These are phyloP conservation scores for Caerostris extrusa DNA, from an alignment of 1,140 invertebrate species.

Conservation along the genomic window DNA sequence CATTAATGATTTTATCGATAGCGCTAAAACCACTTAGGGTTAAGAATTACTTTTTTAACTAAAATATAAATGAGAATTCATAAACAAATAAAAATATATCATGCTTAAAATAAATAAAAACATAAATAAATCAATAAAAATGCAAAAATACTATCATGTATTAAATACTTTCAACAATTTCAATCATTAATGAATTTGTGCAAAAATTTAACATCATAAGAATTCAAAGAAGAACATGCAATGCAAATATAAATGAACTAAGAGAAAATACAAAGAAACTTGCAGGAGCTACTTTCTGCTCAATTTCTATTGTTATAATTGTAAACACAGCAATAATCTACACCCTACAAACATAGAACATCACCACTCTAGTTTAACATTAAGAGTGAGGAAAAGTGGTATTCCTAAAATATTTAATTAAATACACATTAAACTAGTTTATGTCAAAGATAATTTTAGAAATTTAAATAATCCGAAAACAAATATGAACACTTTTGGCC, in stretches of 20 bases:
- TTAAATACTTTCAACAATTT: no score
- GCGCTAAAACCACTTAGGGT: no score
- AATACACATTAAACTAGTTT: no score
- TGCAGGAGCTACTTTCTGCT: not conserved
- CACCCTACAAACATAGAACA: not conserved
- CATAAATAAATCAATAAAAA: not conserved
- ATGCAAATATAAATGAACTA: not conserved
- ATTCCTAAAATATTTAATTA: not conserved
- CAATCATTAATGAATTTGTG: not conserved
- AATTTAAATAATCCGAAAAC: no score
- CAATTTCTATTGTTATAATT: not conserved
- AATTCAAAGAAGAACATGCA: not conserved
- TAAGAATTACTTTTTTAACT: no score
- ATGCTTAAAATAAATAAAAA: not conserved
- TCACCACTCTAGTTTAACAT: slow-evolving; percentile 43
- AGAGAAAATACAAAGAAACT: not conserved
- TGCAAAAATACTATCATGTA: not conserved
- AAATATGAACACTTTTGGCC: no score
- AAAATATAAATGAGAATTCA: no score
- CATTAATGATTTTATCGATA: no score
- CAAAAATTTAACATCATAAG: not conserved
- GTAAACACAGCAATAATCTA: slow-evolving; percentile 8
- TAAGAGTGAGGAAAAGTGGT: not conserved
- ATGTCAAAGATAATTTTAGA: no score
- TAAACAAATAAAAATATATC: no score